Conservation (phyloP, 2,797 vertebrate genomes). For the Uromys caudimaculatus region DNA sequence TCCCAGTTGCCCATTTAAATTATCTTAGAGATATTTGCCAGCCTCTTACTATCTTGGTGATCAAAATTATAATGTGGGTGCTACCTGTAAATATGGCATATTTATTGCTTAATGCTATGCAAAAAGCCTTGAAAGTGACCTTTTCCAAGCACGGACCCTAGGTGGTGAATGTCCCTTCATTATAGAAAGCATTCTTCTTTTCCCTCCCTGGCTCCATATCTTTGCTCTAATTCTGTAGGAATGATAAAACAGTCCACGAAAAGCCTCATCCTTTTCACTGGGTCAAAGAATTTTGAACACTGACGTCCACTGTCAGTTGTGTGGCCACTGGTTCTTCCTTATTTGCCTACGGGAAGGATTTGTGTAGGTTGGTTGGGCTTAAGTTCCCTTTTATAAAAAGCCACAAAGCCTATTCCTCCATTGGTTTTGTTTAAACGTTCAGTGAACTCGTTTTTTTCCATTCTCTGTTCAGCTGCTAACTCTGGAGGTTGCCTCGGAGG, state of each 20-base stretch:
- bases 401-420: neutral
- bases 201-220: neutral
- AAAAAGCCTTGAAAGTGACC: neutral
- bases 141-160: neutral
- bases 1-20: neutral
- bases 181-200: neutral
- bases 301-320: neutral
- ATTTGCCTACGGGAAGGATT: neutral
- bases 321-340: neutral
- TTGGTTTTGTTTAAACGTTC: constrained; percentile 24
- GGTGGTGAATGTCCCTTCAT: neutral
- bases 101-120: neutral
- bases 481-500: neutral
- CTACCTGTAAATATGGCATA: neutral
- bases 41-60: neutral
- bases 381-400: neutral
- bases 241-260: neutral
- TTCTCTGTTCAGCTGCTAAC: constrained; percentile 30
- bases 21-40: neutral
- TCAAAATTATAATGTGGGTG: neutral
- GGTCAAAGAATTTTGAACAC: constrained; percentile 12
- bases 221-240: neutral
- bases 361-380: neutral
- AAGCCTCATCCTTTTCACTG: neutral
- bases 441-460: constrained; percentile 28